Evolutionary conservation across 2,113 vertebrate genomes (phyloP), one percentile per base, ranked within the genome.

Genomic region (Gambusia affinis): DNA sequence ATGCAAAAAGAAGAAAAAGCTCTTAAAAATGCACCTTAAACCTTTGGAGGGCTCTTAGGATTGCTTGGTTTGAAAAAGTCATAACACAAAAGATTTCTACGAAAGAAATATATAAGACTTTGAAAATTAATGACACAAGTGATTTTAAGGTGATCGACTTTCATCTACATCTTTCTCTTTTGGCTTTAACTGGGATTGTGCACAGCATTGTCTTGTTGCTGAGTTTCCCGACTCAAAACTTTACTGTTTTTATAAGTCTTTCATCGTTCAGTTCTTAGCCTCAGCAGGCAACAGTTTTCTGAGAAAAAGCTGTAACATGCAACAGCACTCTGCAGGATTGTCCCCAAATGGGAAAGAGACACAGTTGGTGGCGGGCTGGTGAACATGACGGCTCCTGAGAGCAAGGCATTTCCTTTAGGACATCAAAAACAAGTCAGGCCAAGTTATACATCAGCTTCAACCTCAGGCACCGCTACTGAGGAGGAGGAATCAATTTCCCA

Each of bases 331-430:
- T 31, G 64, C 60, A 65, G 33, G 65, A 42, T 67, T 60, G 19
- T 42, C 69, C 33, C 60, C 64, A 68, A 76, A 81, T 35, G 35
- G 72, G 63, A 74, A 74, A 76, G 73, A 61, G 79, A 42, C 69
- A 75, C 63, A 72, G 72, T 66, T 71, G 74, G 67, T 65, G 12
- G 68, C 62, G 35, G 72, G 68, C 57, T 71, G 57, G 24, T 57
- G 42, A 81, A 76, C 79, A 81, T 62, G 39, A 72, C 31, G 79
- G 68, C 39, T 71, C 29, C 54, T 67, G 67, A 39, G 63, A 75
- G 64, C 62, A 60, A 47, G 27, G 72, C 64, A 67, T 60, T 67
- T 80, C 78, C 73, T 80, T 80, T 60, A 70, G 67, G 63, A 47
- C 62, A 29, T 61, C 54, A 60, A 37, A 57, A 72, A 76, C 7